Evolutionary conservation across 2,888 invertebrate genomes (phyloP).

Genomic region (Coleophora deauratella): DNA sequence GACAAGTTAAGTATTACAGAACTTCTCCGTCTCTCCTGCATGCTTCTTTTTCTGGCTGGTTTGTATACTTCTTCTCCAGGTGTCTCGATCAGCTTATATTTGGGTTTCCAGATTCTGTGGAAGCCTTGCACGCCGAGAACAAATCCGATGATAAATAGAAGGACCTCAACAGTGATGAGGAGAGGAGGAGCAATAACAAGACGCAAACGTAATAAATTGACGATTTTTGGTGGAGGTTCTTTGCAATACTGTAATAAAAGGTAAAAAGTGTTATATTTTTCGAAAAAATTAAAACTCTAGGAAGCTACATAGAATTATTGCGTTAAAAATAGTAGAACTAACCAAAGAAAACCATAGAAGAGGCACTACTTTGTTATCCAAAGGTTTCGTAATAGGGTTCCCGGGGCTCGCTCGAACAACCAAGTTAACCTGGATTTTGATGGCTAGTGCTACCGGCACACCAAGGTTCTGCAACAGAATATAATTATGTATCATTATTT

Average conservation of each 20-base stretch:
- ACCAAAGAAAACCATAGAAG: conserved; percentile 83
- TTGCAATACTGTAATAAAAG: conserved; percentile 44
- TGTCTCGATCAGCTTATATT: conserved; percentile 36
- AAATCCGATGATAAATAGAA: conserved; percentile 58
- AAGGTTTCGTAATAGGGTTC: conserved; percentile 73
- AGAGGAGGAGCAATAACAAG: conserved; percentile 67
- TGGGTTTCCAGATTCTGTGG: conserved; percentile 44
- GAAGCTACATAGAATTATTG: no score
- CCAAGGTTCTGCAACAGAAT: conserved; percentile 72
- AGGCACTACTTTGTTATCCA: conserved; percentile 79
- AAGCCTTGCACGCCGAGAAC: conserved; percentile 52
- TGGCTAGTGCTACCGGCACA: conserved; percentile 75
- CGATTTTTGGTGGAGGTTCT: conserved; percentile 51
- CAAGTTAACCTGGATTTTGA: conserved; percentile 83
- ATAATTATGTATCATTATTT: not conserved
- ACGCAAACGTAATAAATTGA: conserved; percentile 55
- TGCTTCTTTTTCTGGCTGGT: conserved; percentile 21
- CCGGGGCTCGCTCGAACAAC: conserved; percentile 76
- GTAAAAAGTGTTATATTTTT: not conserved
- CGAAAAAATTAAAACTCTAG: no score
- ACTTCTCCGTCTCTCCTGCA: conserved; percentile 29
- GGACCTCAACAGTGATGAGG: conserved; percentile 54
- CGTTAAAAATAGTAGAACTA: conserved; percentile 35
- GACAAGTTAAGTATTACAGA: conserved; percentile 34
- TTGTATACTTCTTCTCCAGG: conserved; percentile 19